Percentiles rank a stretch among this genome's conserved stretches.
phyloP scores from a whole-genome alignment of 2,888 invertebrate species.

The Heliconius sara region DNA sequence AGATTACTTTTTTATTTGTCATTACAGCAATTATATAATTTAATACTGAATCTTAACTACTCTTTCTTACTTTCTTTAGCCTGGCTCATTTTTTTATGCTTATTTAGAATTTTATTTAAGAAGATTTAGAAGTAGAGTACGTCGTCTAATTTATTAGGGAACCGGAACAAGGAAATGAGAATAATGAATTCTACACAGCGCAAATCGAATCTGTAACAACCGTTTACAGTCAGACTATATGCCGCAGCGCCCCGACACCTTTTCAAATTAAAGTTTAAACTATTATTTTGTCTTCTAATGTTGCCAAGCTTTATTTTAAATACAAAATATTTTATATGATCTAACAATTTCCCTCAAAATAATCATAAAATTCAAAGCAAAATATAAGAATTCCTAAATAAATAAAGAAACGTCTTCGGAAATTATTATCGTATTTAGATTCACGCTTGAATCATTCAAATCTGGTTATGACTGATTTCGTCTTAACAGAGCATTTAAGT shows the following conservation, averaged over 20 bases:
- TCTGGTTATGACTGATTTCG: neutral
- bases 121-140: too few species aligned
- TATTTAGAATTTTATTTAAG: too few species aligned
- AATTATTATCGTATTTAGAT: neutral
- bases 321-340: too few species aligned
- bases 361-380: too few species aligned
- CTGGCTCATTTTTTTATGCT: too few species aligned
- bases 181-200: too few species aligned
- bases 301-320: neutral
- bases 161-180: too few species aligned
- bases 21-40: neutral
- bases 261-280: neutral
- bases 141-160: too few species aligned
- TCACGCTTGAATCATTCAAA: constrained; percentile 4
- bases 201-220: too few species aligned
- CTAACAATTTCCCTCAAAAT: too few species aligned
- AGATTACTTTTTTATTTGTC: constrained; percentile 10
- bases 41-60: neutral
- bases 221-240: too few species aligned
- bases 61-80: too few species aligned
- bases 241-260: neutral
- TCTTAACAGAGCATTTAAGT: neutral
- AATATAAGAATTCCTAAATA: neutral
- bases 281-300: neutral
- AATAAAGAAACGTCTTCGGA: neutral